Conservation (phyloP, 2,797 vertebrate species). For the Xenentodon cancila region DNA sequence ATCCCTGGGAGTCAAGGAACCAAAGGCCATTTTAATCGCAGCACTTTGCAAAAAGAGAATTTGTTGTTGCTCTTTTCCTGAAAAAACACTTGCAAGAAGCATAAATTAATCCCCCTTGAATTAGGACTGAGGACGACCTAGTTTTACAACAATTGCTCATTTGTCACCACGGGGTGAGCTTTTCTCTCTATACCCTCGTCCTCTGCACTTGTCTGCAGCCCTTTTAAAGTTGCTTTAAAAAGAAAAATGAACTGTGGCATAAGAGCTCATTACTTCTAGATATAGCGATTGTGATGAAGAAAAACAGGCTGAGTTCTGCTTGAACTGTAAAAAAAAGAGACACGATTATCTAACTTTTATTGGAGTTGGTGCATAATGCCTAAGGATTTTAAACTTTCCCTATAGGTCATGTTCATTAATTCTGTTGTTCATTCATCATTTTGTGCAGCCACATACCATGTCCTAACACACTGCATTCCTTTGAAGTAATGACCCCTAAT, state of each 20-base stretch:
- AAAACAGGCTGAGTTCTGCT: not conserved
- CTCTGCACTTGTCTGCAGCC: constrained; percentile 29
- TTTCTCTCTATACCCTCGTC: constrained; percentile 40
- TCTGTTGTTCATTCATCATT: not conserved
- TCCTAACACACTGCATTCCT: constrained; percentile 11
- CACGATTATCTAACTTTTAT: not conserved
- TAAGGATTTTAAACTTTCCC: not conserved
- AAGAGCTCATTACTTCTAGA: constrained; percentile 22
- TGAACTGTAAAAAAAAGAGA: not conserved
- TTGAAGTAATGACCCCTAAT: constrained; percentile 49
- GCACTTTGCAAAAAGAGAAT: constrained; percentile 39
- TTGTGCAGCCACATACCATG: not conserved
- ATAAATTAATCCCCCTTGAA: constrained; percentile 66
- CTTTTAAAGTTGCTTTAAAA: constrained; percentile 22
- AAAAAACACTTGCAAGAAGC: constrained; percentile 67
- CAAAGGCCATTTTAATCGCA: constrained; percentile 49
- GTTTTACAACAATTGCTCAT: constrained; percentile 73
- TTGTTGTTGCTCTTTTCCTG: constrained; percentile 63
- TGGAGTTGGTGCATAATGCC: rapidly evolving
- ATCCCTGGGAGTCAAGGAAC: constrained; percentile 48
- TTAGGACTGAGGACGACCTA: constrained; percentile 60
- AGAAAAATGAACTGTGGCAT: constrained; percentile 7
- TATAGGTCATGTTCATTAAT: not conserved
- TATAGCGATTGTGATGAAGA: not conserved
- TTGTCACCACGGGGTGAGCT: constrained; percentile 55